Base-by-base conservation (phyloP, 2,888 invertebrate genomes). In the Caenorhabditis panamensis region DNA sequence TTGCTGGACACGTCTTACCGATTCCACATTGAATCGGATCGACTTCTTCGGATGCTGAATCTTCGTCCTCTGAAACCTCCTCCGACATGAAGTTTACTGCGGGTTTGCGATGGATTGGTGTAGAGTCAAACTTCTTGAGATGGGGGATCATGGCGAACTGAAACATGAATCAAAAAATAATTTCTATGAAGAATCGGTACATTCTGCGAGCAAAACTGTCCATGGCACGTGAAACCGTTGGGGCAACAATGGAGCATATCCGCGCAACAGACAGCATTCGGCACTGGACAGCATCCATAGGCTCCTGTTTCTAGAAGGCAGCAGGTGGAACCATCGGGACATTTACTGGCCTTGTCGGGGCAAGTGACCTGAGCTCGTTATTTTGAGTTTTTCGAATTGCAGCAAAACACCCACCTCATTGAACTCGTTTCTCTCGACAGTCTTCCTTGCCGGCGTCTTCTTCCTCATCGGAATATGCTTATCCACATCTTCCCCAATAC, bases 211-310 rank as follows among this genome's bases (percentile, higher is more conserved):
- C 85, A 85, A 41, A 83, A 73, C 66, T 83, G 82, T 37, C 85
- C 83, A 54, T 86, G 83, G 47, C 86, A 85, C 11, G 31, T 41
- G 63, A 81, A 73, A 53, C 85, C 86, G 31, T 82, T 59, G 24
- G 86, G 86, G 75, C 86, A 86, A 53, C 86, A 86, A 56, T 86
- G 86, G 4, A 86, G 63, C 64, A 75, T 77, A 51, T 86, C 86
- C 2, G 79, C 28, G 22, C 83, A 83, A n/a, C 80, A 80, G 11
- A 75, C 75, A 0, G 80, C 83, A 16, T 80, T 49, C 2, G 77
- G 75, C n/a, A 72, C 78, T 18, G 83, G 83, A 36, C 83, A 83
- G 26, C 83, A 83, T n/a, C 83, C 83, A 47, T 75, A 83, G 2
- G 51, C 49, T 11, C 83, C 83, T 28, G 78, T 69, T 63, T 73